Evolutionary conservation across 2,888 invertebrate genomes (phyloP), one percentile per base, ranked within the genome.

Genomic region (Leptura quadrifasciata): DNA sequence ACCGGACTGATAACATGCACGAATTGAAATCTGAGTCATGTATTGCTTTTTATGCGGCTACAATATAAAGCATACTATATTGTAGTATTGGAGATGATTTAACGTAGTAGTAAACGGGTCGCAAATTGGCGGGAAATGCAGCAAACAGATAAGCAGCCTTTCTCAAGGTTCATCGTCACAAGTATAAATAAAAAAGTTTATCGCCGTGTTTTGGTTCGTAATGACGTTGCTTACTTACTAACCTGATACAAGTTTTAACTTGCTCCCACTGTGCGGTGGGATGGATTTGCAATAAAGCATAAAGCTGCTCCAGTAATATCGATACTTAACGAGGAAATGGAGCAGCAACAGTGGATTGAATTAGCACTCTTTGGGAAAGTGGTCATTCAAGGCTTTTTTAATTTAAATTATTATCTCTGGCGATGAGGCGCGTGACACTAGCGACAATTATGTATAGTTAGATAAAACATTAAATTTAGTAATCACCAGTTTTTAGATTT

Each of bases 91-190:
- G 52, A 21, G 15, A 54, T 54, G 65, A 54, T 65, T 54, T 24
- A 17, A 24, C 65, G 39, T 63, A 65, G 39, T 63, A 65, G 47
- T 54, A 65, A 65, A 65, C 21, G 47, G 54, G 52, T 63, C 24
- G 65, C 52, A 17, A 54, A 47, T 47, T 65, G 65, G 52, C 54
- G 52, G 65, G 47, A 24, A 65, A 52, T 65, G 21, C 21, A 54
- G 21, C 65, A n/a, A 54, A 65, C 65, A 54, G 65, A 52, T 65
- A 65, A 65, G 65, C 47, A 2, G 52, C 17, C 65, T 65, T 65
- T 65, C 65, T 65, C 65, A 65, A 65, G 65, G 65, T 65, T 65
- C 52, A 65, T 54, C 65, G 65, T 65, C 65, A 65, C 65, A 21
- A 27, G 47, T 65, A 65, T 65, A 65, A 65, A 65, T 65, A 65